Base-by-base conservation (phyloP, 2,113 vertebrate genomes). In the Cebidichthys violaceus region DNA sequence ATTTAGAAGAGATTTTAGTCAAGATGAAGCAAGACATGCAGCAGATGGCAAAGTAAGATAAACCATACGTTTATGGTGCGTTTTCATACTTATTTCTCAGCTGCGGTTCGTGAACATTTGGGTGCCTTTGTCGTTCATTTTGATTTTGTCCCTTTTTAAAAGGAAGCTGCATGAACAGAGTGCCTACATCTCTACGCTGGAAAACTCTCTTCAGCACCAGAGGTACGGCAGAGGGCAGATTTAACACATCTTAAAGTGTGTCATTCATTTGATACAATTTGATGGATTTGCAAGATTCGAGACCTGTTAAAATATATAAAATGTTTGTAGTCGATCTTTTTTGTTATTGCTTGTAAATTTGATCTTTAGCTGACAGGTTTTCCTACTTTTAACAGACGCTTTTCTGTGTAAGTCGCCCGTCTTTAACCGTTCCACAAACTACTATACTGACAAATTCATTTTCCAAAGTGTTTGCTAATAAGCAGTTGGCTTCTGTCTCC, bases 21-120 rank as follows among this genome's bases (percentile, higher is more conserved):
- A 96, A 94, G 87, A 93, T 94, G 68, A 93, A 93, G 67, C 92
- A 96, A 75, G 95, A 96, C 86, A 93, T 96, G 35, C 94, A 97
- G 62, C 93, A 94, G 75, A 85, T 96, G 35, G 93, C 95, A 75
- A 84, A 94, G 98, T 98, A 94, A 94, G 96, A 75, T 9, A 4
- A 14, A 79, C 3, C 9, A 24, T 24, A 37, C 2, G 1, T 60
- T 64, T 52, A 4, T 31, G 67, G 9, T 39, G 1, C 11, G 29
- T 14, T 47, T 57, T 31, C 13, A 47, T 1, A 41, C 20, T 10
- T 50, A 20, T 59, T 31, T 47, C 0, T 64, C 14, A 70, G 50
- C 9, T 78, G 35, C 20, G 61, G n/a, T 52, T 62, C 7, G 17
- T 67, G 8, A 73, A 27, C 75, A 14, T 13, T 18, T 37, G 41